Percentiles rank a stretch among this genome's conserved stretches.
Evolutionary conservation across 2,797 vertebrate genomes (phyloP).

Genomic region (Sebastes hubbsi): DNA sequence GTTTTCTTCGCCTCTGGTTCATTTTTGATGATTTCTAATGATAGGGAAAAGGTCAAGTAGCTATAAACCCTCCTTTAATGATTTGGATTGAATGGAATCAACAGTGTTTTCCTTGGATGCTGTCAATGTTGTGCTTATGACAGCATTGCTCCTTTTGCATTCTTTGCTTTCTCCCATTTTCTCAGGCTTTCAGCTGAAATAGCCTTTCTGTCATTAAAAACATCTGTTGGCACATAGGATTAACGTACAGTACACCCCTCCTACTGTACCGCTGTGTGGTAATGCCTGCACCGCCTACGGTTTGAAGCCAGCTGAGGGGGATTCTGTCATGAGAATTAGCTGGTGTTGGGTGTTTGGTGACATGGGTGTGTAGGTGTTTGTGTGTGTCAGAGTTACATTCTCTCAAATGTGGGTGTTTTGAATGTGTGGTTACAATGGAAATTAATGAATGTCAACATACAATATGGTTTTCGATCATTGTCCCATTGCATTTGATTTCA

Average conservation of each 20-base stretch:
- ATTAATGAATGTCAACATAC: conserved; percentile 10
- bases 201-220: conserved; percentile 59
- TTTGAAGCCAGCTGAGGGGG: conserved; percentile 33
- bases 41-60: conserved; percentile 37
- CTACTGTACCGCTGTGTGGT: conserved; percentile 68
- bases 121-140: conserved; percentile 30
- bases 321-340: conserved; percentile 55
- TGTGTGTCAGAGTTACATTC: not conserved
- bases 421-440: conserved; percentile 44
- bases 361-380: conserved; percentile 41
- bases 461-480: conserved; percentile 8
- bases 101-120: conserved; percentile 39
- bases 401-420: conserved; percentile 22
- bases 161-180: conserved; percentile 31
- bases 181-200: conserved; percentile 48
- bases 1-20: conserved; percentile 34
- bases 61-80: not conserved
- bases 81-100: conserved; percentile 29
- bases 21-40: conserved; percentile 3
- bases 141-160: conserved; percentile 26
- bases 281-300: conserved; percentile 71
- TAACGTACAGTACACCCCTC: conserved; percentile 59
- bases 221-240: conserved; percentile 57
- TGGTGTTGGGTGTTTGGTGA: conserved; percentile 46
- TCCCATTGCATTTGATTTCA: conserved; percentile 16